A percentile compares a stretch with the other conserved stretches of the same genome.
Conservation (phyloP, 2,113 vertebrate species). For the Misgurnus anguillicaudatus region DNA sequence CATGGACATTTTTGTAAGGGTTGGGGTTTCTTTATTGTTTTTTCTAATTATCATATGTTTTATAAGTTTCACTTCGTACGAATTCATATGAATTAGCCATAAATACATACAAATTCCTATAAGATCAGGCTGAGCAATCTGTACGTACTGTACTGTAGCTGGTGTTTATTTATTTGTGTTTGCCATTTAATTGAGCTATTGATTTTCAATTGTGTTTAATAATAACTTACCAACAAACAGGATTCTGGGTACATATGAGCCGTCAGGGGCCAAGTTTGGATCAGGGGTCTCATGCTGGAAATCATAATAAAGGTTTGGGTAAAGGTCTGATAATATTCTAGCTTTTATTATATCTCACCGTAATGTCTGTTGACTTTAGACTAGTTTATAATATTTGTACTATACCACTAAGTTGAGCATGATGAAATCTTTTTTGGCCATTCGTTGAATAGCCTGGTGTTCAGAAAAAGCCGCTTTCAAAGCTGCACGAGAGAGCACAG, state of each 20-base stretch:
- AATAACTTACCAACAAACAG: slow-evolving; percentile 83
- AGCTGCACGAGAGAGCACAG: slow-evolving; percentile 61
- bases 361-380: not conserved
- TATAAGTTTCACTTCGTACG: too few species aligned
- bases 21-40: too few species aligned
- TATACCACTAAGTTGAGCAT: slow-evolving; percentile 88
- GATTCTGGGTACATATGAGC: slow-evolving; percentile 86
- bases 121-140: too few species aligned
- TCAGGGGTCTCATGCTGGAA: slow-evolving; percentile 83
- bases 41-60: too few species aligned
- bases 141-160: too few species aligned
- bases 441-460: slow-evolving; percentile 79
- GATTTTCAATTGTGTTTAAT: not conserved
- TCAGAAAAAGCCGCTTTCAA: slow-evolving; percentile 83
- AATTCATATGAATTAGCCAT: too few species aligned
- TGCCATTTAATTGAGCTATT: too few species aligned
- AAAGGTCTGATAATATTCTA: not conserved
- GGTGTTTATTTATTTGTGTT: too few species aligned
- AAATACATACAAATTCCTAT: too few species aligned
- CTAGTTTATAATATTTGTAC: not conserved
- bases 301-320: slow-evolving; percentile 28
- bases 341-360: not conserved
- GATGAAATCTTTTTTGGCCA: slow-evolving; percentile 85
- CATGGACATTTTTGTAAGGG: too few species aligned
- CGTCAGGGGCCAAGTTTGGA: slow-evolving; percentile 84